Conservation (phyloP, 2,888 invertebrate genomes). For the Copidosoma aretas region DNA sequence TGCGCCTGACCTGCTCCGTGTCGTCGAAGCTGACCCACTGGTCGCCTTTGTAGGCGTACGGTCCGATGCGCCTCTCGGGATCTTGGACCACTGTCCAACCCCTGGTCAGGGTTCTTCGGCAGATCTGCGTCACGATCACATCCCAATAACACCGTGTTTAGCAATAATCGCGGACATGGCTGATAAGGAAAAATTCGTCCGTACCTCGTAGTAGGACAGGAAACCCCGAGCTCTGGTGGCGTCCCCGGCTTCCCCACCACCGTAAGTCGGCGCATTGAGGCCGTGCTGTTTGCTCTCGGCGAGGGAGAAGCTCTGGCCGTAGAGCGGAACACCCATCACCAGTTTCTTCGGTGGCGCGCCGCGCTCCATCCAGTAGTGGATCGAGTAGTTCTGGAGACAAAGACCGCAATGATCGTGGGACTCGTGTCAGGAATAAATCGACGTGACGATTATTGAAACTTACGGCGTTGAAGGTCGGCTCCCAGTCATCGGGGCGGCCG, state of each 20-base stretch:
- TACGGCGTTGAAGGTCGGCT: slow-evolving; percentile 80
- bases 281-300: slow-evolving; percentile 69
- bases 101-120: slow-evolving; percentile 75
- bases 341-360: slow-evolving; percentile 82
- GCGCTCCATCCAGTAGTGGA: slow-evolving; percentile 83
- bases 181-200: too few relatives aligned
- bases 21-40: slow-evolving; percentile 97
- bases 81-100: slow-evolving; percentile 83
- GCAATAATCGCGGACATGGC: neutral
- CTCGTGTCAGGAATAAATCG: slow-evolving; percentile 7
- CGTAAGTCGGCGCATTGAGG: slow-evolving; percentile 80
- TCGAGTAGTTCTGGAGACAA: slow-evolving; percentile 76
- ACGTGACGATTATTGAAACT: slow-evolving; percentile 45
- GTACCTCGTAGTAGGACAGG: slow-evolving; percentile 84
- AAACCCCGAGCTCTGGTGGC: slow-evolving; percentile 88
- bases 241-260: slow-evolving; percentile 88
- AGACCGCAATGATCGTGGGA: too few relatives aligned
- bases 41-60: slow-evolving; percentile 81
- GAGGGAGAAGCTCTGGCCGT: slow-evolving; percentile 87
- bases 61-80: slow-evolving; percentile 82
- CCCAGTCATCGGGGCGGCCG: slow-evolving; percentile 74
- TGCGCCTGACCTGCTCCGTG: slow-evolving; percentile 80
- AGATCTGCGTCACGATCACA: slow-evolving; percentile 72
- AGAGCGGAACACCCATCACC: slow-evolving; percentile 87
- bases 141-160: too few relatives aligned